Evolutionary conservation across 2,113 vertebrate species (phyloP), one percentile per base, ranked within the genome.

Genomic region (Petrocephalus microphthalmus): DNA sequence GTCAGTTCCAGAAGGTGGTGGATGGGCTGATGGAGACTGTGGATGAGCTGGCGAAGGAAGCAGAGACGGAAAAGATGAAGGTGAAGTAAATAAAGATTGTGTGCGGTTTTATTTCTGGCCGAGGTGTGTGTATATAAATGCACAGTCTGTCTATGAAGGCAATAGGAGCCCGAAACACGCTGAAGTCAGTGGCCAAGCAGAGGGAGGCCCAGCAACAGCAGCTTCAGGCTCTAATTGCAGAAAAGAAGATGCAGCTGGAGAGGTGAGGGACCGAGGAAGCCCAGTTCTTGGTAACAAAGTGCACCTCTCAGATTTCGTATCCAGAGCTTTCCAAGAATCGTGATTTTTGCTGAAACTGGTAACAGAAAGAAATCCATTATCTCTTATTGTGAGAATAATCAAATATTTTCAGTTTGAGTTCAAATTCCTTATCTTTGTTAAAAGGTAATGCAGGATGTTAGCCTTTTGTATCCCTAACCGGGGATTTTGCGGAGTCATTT

Each of bases 31-130:
- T 98, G 5, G 97, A 98, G 42, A 94, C 98, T 42, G 97, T 99
- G 33, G 98, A 99, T 90, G 96, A 98, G 11, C 92, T 99, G 89
- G 96, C 97, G 10, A 99, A 97, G 93, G 96, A 97, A 91, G 96
- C 96, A 0, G 98, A 99, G 90, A 97, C 94, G 0, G 98, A 99
- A 90, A 99, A 99, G 93, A 98, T 99, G 96, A 99, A 99, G 97
- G 98, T 99, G 92, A 89, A 64, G 78, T 49, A n/a, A 49, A 49
- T 20, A 45, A 45, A 81, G 13, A 81, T 20, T 13, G 15, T 81
- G 74, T 20, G 37, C 33, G 37, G 74, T 81, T 64, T 64, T 37
- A 29, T 74, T 74, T 37, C 5, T 37, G 67, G 67, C 33, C 15
- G 29, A 37, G 29, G 25, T 74, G 25, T 74, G 25, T 29, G 67